A percentile compares a stretch with the other conserved stretches of the same genome.
phyloP scores from a whole-genome alignment of 2,797 vertebrate species.

The Hipposideros larvatus region DNA sequence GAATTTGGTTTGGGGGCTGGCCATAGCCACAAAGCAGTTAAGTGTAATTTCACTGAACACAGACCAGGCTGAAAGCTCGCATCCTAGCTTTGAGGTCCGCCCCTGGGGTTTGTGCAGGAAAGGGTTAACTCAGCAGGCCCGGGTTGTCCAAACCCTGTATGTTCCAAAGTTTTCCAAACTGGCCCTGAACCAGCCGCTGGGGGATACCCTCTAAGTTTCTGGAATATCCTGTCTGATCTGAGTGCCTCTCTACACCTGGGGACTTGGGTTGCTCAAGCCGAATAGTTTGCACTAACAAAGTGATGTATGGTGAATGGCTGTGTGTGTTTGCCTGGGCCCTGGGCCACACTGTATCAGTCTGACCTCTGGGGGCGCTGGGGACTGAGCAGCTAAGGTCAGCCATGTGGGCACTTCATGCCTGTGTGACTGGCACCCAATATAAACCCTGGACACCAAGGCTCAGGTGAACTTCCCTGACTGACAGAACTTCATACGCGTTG shows the following conservation, averaged over 20 bases:
- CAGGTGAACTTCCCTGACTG: fast-evolving
- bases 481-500: fast-evolving
- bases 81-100: neutral
- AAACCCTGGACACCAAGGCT: neutral
- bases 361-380: neutral
- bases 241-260: neutral
- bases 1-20: no score
- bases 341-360: fast-evolving
- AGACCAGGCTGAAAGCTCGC: neutral
- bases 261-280: neutral
- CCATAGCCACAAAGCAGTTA: fast-evolving
- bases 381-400: neutral
- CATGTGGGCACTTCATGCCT: fast-evolving
- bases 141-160: neutral
- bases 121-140: neutral
- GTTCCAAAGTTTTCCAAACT: neutral
- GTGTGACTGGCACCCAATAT: fast-evolving
- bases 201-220: neutral
- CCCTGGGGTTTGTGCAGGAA: neutral
- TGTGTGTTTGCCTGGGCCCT: neutral
- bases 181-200: neutral
- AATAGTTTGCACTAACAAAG: fast-evolving
- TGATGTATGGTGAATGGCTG: fast-evolving
- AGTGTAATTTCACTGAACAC: neutral
- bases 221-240: neutral